phyloP scores from a whole-genome alignment of 2,113 vertebrate species.

The Crypturellus undulatus region DNA sequence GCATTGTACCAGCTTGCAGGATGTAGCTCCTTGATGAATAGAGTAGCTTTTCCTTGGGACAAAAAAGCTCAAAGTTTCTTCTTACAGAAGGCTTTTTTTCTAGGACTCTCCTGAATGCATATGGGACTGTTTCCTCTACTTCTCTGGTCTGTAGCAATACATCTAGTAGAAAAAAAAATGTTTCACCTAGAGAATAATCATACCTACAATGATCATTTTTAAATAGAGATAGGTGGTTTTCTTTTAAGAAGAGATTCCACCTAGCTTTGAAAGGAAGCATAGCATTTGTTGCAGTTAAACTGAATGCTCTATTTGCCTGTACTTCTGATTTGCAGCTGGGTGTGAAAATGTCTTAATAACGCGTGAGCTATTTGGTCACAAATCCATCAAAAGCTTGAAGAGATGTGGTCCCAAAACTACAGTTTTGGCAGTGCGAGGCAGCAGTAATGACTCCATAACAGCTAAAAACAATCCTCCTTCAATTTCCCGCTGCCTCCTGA shows the following conservation, averaged over 20 bases:
- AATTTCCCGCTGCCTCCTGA: not conserved
- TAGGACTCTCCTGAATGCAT: not conserved
- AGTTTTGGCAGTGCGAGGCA: not conserved
- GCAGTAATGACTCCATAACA: not conserved
- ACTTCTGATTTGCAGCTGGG: not conserved
- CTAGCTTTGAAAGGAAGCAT: not conserved
- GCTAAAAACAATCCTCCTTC: not conserved
- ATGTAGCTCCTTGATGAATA: not conserved
- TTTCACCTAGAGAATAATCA: not conserved
- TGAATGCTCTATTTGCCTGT: not conserved
- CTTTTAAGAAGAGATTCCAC: not conserved
- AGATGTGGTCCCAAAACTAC: not conserved
- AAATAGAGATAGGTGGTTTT: not conserved
- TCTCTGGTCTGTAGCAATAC: not conserved
- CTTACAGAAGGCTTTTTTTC: not conserved
- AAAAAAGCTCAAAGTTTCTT: not conserved
- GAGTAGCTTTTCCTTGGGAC: fast-evolving
- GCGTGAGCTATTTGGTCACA: not conserved
- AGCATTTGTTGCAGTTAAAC: not conserved
- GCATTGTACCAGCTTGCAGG: not conserved
- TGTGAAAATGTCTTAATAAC: not conserved
- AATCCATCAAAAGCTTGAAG: not conserved
- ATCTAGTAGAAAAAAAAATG: not conserved
- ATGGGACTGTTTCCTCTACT: not conserved
- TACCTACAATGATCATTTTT: not conserved